Evolutionary conservation across 1,140 invertebrate genomes (phyloP).

Genomic region (Drosophila sturtevanti): DNA sequence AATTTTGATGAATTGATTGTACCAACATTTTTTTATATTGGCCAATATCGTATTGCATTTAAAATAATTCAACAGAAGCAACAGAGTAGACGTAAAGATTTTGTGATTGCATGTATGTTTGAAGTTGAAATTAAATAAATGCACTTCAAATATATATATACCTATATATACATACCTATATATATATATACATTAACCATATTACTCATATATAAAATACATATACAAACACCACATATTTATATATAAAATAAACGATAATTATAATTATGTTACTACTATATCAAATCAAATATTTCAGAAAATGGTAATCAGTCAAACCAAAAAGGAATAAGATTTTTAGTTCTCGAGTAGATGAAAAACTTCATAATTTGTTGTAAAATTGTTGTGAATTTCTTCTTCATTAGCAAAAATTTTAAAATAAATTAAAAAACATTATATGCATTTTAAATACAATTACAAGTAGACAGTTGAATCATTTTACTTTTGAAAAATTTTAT

Average conservation of each 20-base stretch:
- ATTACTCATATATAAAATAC: neutral
- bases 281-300: too few relatives aligned
- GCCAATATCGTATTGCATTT: slow-evolving; percentile 29
- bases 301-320: too few relatives aligned
- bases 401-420: too few relatives aligned
- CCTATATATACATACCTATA: too few relatives aligned
- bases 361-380: neutral
- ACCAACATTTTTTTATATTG: slow-evolving; percentile 29
- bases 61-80: slow-evolving; percentile 11
- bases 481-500: too few relatives aligned
- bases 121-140: slow-evolving; percentile 33
- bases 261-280: too few relatives aligned
- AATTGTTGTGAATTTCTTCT: too few relatives aligned
- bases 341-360: too few relatives aligned
- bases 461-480: too few relatives aligned
- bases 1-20: slow-evolving; percentile 11
- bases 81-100: slow-evolving; percentile 1
- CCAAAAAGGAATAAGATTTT: too few relatives aligned
- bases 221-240: neutral
- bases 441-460: too few relatives aligned
- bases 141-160: neutral
- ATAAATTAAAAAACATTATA: too few relatives aligned
- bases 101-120: slow-evolving; percentile 16
- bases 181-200: neutral
- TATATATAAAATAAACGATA: neutral